A percentile compares a stretch with the other conserved stretches of the same genome.
Conservation (phyloP, 2,888 invertebrate genomes). For the Linnaemya tessellans region DNA sequence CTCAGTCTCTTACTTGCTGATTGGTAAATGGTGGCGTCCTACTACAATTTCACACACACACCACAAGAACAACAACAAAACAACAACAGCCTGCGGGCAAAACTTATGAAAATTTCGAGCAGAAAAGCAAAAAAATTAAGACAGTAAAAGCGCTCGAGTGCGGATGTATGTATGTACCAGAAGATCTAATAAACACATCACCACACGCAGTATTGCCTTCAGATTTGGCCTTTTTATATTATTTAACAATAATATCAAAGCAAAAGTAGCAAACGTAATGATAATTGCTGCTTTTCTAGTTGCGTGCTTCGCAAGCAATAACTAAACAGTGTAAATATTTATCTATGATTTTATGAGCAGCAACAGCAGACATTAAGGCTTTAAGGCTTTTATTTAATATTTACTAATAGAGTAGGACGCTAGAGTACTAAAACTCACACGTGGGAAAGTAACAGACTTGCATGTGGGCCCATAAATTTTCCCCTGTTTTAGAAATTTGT, state of each 20-base stretch:
- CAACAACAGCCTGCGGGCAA: constrained; percentile 9
- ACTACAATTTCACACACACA: not conserved
- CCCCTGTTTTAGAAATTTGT: too few relatives aligned
- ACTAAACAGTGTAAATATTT: not conserved
- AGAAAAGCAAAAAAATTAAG: not conserved
- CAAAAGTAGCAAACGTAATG: constrained; percentile 9
- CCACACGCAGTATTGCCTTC: not conserved
- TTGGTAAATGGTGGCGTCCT: not conserved
- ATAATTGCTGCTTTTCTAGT: constrained; percentile 11
- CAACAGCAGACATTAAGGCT: constrained; percentile 26
- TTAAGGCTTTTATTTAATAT: constrained; percentile 5
- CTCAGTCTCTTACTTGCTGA: not conserved
- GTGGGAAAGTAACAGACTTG: not conserved
- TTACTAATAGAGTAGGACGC: not conserved
- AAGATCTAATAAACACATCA: constrained; percentile 33
- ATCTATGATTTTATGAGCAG: not conserved
- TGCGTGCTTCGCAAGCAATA: not conserved
- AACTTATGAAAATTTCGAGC: constrained; percentile 22
- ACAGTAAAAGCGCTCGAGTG: not conserved
- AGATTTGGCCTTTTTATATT: not conserved
- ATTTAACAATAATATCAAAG: not conserved
- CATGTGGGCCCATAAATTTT: too few relatives aligned
- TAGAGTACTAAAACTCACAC: not conserved
- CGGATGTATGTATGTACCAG: not conserved
- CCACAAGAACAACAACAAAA: not conserved